Base-by-base conservation (phyloP, 2,888 invertebrate species). In the Hylaea fasciaria region DNA sequence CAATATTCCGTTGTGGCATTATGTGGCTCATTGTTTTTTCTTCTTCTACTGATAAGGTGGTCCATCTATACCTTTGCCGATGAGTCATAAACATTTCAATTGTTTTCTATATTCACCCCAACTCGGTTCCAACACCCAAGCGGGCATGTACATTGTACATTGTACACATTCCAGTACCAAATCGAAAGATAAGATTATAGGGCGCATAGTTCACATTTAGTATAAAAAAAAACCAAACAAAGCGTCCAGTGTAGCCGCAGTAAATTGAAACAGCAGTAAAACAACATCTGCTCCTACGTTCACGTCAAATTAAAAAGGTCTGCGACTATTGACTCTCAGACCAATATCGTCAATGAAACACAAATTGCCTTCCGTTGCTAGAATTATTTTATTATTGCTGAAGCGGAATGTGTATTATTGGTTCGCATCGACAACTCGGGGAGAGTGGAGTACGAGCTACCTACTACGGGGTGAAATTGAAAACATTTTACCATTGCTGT, bases 301-400 rank as follows among this genome's bases (percentile, higher is more conserved):
- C n/a, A 46, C 37, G 46, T 47, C 64, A 65, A 66, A 66, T 65
- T 65, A 66, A 66, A 63, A 63, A 51, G 55, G 62, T 45, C 57
- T 32, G 43, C 56, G 58, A 46, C 60, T 55, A 60, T 50, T 61
- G 56, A 52, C 61, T 57, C 56, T 56, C 61, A 62, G 56, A 62
- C 56, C 61, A 60, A 60, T 60, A 64, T 55, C 60, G 53, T 62
- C 69, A 70, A 66, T 68, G 66, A 64, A 65, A 62, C 57, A 64
- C 65, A 66, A 65, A 70, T 70, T 68, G 68, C 62, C 66, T 66
- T 70, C 65, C 68, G 60, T 58, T 62, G 62, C 65, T 65, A 60
- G 70, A 68, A 70, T 66, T 68, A 66, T 70, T 70, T 65, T 66
- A 68, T 66, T 68, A 70, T 62, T 65, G 68, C 65, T 64, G 65